Evolutionary conservation across 2,113 vertebrate species (phyloP).

Genomic region (Thinocorus orbignyianus): DNA sequence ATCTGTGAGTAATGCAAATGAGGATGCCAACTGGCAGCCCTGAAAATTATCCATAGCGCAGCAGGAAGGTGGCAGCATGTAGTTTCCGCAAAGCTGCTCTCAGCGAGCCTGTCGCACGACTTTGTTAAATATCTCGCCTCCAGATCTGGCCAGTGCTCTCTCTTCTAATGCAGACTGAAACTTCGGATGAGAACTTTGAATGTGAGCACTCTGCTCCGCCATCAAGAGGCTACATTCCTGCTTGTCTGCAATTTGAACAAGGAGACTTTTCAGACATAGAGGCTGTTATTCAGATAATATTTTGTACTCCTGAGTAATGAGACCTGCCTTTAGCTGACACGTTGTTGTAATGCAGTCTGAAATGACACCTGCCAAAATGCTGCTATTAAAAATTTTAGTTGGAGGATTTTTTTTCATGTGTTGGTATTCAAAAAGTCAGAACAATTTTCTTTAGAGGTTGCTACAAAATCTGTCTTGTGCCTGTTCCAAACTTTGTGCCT

Average conservation of each 20-base stretch:
- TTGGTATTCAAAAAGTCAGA: neutral
- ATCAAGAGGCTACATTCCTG: neutral
- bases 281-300: neutral
- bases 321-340: neutral
- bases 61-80: neutral
- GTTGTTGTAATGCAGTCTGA: neutral
- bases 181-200: neutral
- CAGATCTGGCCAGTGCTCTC: neutral
- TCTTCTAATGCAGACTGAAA: neutral
- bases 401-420: neutral
- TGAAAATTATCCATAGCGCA: slow-evolving; percentile 2
- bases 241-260: neutral
- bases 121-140: neutral
- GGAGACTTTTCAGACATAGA: neutral
- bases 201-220: neutral
- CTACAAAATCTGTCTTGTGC: neutral
- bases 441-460: neutral
- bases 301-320: neutral
- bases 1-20: slow-evolving; percentile 57
- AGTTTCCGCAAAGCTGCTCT: neutral
- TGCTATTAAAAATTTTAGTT: neutral
- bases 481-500: neutral
- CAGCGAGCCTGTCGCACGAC: neutral
- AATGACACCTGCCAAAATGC: neutral
- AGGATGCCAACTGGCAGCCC: neutral